A percentile compares a stretch with the other conserved stretches of the same genome.
These are phyloP conservation scores for Pachymerium ferrugineum DNA, from an alignment of 2,888 invertebrate genomes.

Conservation along the genomic window DNA sequence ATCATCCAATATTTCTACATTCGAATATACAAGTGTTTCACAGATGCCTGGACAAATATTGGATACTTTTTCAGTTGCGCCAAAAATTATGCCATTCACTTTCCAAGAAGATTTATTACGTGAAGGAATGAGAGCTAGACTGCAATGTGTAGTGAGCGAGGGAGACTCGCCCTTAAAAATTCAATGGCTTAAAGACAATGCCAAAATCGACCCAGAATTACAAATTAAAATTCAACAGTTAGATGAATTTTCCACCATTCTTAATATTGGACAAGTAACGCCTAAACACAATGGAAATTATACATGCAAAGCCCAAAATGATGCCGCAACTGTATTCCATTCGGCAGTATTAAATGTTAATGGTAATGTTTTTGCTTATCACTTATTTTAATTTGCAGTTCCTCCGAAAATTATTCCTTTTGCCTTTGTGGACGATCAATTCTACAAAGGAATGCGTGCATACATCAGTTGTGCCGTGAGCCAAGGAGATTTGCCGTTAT, in stretches of 20 bases:
- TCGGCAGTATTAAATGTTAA: background rate
- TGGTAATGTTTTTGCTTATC: constrained; percentile 12
- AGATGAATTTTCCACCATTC: constrained; percentile 19
- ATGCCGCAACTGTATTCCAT: background rate
- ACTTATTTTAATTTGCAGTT: background rate
- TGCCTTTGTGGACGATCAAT: constrained; percentile 23
- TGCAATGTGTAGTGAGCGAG: constrained; percentile 24
- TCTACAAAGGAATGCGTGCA: constrained; percentile 36
- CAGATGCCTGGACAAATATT: background rate
- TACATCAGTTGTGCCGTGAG: constrained; percentile 35
- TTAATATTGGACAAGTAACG: background rate
- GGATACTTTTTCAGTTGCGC: constrained; percentile 5
- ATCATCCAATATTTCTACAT: background rate
- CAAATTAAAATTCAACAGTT: background rate
- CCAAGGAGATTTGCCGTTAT: constrained; percentile 44
- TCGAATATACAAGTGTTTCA: background rate
- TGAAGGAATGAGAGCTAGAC: background rate
- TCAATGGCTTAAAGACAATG: constrained; percentile 7
- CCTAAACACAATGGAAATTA: constrained; percentile 27
- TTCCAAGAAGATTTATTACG: constrained; percentile 29
- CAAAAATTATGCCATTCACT: constrained; percentile 20
- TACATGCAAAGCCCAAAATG: constrained; percentile 7
- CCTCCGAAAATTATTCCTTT: constrained; percentile 28
- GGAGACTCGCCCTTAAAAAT: constrained; percentile 11
- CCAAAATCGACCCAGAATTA: background rate